Evolutionary conservation across 2,888 invertebrate genomes (phyloP), one percentile per base, ranked within the genome.

Genomic region (Agrochola litura): DNA sequence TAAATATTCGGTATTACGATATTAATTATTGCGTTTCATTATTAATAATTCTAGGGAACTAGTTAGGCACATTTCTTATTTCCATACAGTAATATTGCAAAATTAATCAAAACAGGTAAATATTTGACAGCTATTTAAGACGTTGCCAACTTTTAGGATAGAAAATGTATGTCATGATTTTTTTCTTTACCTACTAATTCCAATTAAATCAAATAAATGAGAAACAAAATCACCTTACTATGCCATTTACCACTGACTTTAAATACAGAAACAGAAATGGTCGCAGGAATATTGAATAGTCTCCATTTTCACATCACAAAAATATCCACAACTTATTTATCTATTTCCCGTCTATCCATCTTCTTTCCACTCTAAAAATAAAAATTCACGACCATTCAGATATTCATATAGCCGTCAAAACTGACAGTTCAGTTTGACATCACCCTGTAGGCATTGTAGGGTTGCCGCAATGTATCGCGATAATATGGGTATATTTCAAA

Each of bases 401-500:
- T 79, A 80, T 81, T 89, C 74, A 81, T 66, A 61, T 68, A 72
- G 80, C 77, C 25, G 83, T 87, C 86, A 87, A 76, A 88, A 71
- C 69, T 84, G 88, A 76, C 88, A 89, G 80, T 79, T 79, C 67
- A 60, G 46, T 87, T 84, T 83, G 82, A 84, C 77, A 88, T 83
- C 91, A 86, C 16, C 63, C 92, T 91, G 92, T 93, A 91, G 10
- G 61, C 76, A 80, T 65, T 67, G 76, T 86, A 88, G 89, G 90
- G 88, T 86, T 85, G 88, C 91, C 91, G 91, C 92, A 91, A 91
- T 91, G 92, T 88, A 91, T 92, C 91, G 89, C 87, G 93, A 92
- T 94, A 94, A 92, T 91, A 92, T 92, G 92, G 90, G 91, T 91
- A 94, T 95, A 93, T 94, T 90, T 95, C 95, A 95, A 94, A 94